A percentile compares a stretch with the other conserved stretches of the same genome.
Evolutionary conservation across 92 coral and sea anemone genomes (phyloP).

Genomic region (Porites lobata): DNA sequence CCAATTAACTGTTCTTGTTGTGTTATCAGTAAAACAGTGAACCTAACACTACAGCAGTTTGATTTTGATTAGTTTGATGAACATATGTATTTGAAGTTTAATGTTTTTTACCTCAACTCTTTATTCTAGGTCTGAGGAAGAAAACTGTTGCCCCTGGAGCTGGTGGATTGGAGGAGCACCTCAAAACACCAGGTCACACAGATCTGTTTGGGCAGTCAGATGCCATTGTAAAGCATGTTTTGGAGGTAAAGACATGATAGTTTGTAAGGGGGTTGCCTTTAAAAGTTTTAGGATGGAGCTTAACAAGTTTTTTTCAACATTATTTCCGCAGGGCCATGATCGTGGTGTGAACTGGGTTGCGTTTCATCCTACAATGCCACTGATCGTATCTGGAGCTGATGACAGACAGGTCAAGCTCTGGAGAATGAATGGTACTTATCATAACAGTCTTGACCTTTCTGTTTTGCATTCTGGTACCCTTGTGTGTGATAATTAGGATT

Average conservation of each 20-base stretch:
- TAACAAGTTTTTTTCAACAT: not conserved
- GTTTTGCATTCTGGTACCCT: not conserved
- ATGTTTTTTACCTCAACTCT: not conserved
- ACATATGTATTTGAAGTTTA: not conserved
- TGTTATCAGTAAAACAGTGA: no score
- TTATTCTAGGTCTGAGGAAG: constrained; percentile 88
- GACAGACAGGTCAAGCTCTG: constrained; percentile 99
- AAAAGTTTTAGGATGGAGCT: not conserved
- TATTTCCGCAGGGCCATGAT: constrained; percentile 87
- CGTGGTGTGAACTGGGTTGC: constrained; percentile 99
- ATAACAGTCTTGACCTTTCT: not conserved
- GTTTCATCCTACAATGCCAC: constrained; percentile 98
- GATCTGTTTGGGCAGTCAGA: constrained; percentile 99
- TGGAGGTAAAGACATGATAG: constrained; percentile 71
- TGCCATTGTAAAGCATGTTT: constrained; percentile 99
- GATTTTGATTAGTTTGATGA: not conserved
- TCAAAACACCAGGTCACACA: constrained; percentile 94
- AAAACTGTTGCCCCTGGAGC: constrained; percentile 99
- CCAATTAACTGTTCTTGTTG: no score
- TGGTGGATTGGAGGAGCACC: constrained; percentile 93
- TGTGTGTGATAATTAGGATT: no score
- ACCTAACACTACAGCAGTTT: no score
- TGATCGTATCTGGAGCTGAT: constrained; percentile 99
- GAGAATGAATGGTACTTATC: constrained; percentile 94
- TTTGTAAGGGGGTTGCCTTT: not conserved